phyloP scores from a whole-genome alignment of 2,113 vertebrate species.

The Laticauda laticaudata region DNA sequence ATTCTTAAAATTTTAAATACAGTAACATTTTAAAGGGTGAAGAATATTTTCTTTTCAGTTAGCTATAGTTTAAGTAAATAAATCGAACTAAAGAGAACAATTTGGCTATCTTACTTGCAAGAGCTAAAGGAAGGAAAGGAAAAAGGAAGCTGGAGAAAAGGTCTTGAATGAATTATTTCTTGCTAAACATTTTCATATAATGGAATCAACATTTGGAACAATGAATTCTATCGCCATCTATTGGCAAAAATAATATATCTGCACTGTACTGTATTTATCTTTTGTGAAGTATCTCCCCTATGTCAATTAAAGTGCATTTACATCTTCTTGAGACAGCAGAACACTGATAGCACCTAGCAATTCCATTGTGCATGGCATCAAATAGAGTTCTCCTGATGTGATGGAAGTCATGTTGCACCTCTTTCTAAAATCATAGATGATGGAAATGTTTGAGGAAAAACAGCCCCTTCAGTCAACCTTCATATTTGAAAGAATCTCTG shows the following conservation, averaged over 20 bases:
- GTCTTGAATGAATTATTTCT: neutral
- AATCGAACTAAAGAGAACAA: neutral
- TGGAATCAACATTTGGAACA: neutral
- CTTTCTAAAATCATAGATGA: neutral
- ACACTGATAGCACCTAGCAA: neutral
- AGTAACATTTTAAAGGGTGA: neutral
- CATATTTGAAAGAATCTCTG: neutral
- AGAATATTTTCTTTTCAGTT: neutral
- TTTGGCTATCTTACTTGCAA: rapidly evolving
- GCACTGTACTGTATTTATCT: neutral
- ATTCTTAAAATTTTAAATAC: neutral
- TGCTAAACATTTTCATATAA: rapidly evolving
- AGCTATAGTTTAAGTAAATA: neutral
- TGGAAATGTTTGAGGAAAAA: neutral
- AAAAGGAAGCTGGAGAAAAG: neutral
- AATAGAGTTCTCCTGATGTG: neutral
- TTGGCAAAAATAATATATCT: slow-evolving; percentile 55
- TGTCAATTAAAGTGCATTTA: neutral
- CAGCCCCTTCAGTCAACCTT: neutral
- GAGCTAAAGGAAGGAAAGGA: rapidly evolving
- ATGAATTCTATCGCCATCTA: slow-evolving; percentile 66
- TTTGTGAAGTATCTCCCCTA: neutral
- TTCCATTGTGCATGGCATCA: neutral
- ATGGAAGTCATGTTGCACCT: neutral
- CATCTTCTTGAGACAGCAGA: neutral